Conservation (phyloP, 2,113 vertebrate genomes). For the Hipposideros armiger region DNA sequence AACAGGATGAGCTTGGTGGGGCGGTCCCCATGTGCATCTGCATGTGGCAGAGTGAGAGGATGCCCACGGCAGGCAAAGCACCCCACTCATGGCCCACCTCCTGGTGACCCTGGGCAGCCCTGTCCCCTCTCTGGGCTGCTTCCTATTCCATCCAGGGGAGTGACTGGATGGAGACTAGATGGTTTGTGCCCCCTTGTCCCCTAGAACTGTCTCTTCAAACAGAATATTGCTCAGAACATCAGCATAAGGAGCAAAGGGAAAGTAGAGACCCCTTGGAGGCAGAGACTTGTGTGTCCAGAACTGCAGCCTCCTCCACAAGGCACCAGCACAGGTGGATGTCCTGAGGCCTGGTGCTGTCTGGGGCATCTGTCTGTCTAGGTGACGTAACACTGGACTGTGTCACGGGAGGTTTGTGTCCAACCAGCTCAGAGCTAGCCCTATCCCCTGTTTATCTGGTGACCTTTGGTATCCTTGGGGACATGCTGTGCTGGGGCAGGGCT, state of each 20-base stretch:
- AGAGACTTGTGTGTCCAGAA: too few species aligned
- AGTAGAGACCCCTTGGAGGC: not conserved
- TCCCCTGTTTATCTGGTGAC: slow-evolving; percentile 74
- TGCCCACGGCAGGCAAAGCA: rapidly evolving
- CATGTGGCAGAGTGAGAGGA: rapidly evolving
- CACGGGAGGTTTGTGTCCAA: not conserved
- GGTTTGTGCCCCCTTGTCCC: rapidly evolving
- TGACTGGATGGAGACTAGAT: not conserved
- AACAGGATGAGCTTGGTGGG: rapidly evolving
- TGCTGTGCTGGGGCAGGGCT: slow-evolving; percentile 75
- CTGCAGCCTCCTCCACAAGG: too few species aligned
- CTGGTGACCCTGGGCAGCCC: not conserved
- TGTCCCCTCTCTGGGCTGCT: not conserved
- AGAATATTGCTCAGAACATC: not conserved
- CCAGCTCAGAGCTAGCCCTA: not conserved
- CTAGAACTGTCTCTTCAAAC: not conserved
- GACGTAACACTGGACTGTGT: not conserved
- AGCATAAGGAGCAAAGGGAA: not conserved
- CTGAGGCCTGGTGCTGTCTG: not conserved
- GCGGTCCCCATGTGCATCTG: not conserved
- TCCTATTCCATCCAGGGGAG: not conserved
- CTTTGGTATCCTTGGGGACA: slow-evolving; percentile 80
- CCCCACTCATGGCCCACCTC: not conserved
- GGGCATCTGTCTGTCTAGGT: not conserved
- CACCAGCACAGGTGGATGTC: not conserved